Evolutionary conservation across 35 echinoderm and acorn worm genomes (phyloP), one percentile per base, ranked within the genome.

Genomic region (Ptychodera flava): DNA sequence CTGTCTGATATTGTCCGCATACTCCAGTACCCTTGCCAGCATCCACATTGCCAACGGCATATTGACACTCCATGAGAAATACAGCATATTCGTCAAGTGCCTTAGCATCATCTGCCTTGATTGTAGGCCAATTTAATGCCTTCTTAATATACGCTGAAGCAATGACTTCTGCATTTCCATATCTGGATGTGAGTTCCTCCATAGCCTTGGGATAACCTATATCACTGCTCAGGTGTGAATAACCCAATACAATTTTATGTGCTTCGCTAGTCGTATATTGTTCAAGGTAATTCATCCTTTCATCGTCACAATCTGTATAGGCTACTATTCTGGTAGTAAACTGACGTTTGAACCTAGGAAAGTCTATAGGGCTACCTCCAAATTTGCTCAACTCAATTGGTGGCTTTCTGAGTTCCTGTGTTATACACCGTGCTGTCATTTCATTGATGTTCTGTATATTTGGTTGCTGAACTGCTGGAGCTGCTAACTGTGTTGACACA

Each of bases 81-180:
- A 90, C 88, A 32, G 82, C 38, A 84, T 84, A 85, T 77, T 90
- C 76, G 33, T 90, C 82, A 79, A 85, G 81, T n/a, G 88, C 88
- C 82, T 90, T 90, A 1, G 88, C 81, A 31, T 90, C 82, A 75
- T 90, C 77, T 33, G 88, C 82, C 30, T 31, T 38, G 30, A 90
- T 90, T 12, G 88, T 33, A 22, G 77, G 31, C 88, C 88, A 90
- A 30, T 28, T 35, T 1, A 84, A 16, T 82, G 78, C 52, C 31
- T 37, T 90, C 34, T 90, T 84, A 1, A 85, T 32, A 77, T 85
- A 90, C 35, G 88, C 77, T 30, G 84, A 84, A 14, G 53, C 82
- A 28, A 85, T 90, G 6, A 90, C 82, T 79, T 90, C 88, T 32
- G 88, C 81, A 85, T 90, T 77, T 29, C 82, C 88, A 85, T 90